Evolutionary conservation across 2,113 vertebrate species (phyloP).

Genomic region (Nansenia antarctica): DNA sequence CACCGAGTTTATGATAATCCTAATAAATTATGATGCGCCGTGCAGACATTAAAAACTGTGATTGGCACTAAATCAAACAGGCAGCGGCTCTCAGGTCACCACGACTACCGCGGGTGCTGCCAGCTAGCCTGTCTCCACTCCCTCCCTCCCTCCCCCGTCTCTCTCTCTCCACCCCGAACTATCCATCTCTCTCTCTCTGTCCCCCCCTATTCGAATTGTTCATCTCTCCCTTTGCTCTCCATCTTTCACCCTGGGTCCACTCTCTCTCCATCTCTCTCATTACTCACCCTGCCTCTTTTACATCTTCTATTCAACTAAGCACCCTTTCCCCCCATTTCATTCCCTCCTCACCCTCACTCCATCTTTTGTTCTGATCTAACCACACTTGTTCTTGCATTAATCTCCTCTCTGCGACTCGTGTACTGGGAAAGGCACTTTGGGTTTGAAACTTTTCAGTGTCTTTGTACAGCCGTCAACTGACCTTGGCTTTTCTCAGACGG

Average conservation of each 20-base stretch:
- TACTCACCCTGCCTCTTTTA: constrained; percentile 35
- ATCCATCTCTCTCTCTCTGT: constrained; percentile 42
- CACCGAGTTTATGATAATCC: constrained; percentile 74
- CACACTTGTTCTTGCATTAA: constrained; percentile 15
- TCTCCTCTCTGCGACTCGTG: background rate
- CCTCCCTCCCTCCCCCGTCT: no score
- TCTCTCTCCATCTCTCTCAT: constrained; percentile 25
- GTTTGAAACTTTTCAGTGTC: background rate
- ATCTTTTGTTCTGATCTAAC: constrained; percentile 15
- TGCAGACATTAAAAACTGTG: constrained; percentile 68
- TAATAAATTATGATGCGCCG: constrained; percentile 72
- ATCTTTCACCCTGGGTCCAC: constrained; percentile 8
- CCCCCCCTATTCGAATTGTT: constrained; percentile 11
- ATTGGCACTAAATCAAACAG: constrained; percentile 73
- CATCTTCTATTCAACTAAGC: constrained; percentile 21
- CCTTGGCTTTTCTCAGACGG: no score
- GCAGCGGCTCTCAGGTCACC: constrained; percentile 61
- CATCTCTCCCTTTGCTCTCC: constrained; percentile 7
- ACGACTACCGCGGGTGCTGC: background rate
- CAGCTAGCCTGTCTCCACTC: constrained; percentile 1
- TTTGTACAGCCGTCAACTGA: no score
- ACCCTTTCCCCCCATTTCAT: constrained; percentile 34
- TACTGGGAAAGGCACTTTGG: background rate
- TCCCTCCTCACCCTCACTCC: background rate
- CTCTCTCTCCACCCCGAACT: constrained; percentile 21